These are phyloP conservation scores for Lagorchestes hirsutus DNA, from an alignment of 2,797 vertebrate genomes.

Conservation along the genomic window DNA sequence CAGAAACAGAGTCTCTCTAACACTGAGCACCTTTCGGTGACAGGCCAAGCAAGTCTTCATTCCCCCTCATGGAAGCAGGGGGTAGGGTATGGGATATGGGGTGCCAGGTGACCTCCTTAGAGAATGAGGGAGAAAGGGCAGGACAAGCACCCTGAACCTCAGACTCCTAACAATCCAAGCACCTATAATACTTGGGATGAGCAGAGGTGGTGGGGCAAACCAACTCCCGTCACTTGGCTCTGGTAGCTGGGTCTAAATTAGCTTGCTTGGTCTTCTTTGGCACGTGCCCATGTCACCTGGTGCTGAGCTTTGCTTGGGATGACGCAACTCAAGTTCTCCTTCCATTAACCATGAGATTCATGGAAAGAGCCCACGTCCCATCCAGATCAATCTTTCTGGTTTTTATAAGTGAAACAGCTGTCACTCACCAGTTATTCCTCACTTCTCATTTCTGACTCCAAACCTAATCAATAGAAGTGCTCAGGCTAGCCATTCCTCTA, in stretches of 20 bases:
- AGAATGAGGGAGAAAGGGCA: neutral
- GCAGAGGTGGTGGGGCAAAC: neutral
- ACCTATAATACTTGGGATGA: neutral
- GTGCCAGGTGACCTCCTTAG: neutral
- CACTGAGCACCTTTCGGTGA: neutral
- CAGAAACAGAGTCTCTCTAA: neutral
- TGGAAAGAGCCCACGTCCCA: neutral
- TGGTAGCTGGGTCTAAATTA: neutral
- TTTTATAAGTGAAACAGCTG: neutral
- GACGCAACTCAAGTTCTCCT: neutral
- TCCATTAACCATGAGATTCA: neutral
- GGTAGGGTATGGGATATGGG: neutral
- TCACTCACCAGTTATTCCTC: neutral
- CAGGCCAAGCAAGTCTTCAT: neutral
- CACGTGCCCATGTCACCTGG: neutral
- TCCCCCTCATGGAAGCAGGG: neutral
- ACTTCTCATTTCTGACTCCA: neutral
- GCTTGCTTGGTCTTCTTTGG: neutral
- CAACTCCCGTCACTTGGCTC: neutral
- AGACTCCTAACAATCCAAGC: neutral
- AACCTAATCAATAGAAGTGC: neutral
- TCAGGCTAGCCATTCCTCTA: neutral
- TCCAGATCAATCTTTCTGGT: neutral
- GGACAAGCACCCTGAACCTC: neutral
- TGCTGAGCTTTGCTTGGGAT: neutral